Evolutionary conservation across 92 coral and sea anemone genomes (phyloP), one percentile per base, ranked within the genome.

Genomic region (Muricea muricata): DNA sequence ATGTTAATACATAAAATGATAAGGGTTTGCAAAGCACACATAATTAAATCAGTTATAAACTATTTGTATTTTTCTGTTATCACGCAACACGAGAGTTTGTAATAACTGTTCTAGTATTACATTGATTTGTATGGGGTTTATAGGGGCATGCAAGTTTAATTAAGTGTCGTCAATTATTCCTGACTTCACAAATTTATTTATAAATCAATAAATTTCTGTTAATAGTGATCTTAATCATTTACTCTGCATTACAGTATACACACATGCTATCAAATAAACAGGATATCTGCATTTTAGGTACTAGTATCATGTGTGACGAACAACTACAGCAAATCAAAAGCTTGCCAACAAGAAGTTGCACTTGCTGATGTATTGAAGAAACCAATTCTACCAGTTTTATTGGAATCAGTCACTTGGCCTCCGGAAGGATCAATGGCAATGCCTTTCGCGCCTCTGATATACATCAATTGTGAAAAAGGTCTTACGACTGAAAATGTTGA

Each of bases 341-440:
- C 86, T 81, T 95, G 98, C 70, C 98, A 95, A 60, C 91, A 94
- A 65, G 98, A 95, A 83, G 91, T 79, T 7, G 92, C 98, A 0
- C 84, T 95, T 18, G 98, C 97, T 7, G 98, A 93, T 83, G 77
- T 79, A 47, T 60, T 93, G 76, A 90, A 73, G 33, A 95, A 88
- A 56, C 98, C 98, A 29, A 86, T 95, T 54, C 82, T 95, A 7
- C 98, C 98, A 21, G 23, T 95, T 32, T 65, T 95, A 46, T 85
- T 95, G 12, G 97, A 95, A 72, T 65, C 87, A 14, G 54, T 95
- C 34, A 82, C 84, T 3, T 95, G 98, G 98, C 98, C 98, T 1
- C 98, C 98, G 0, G 91, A 79, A 15, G 98, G 98, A 31, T 94
- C 94, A 83, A 84, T 95, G 66, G 91, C 95, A 0, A 75, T 90